These are phyloP conservation scores for Acanthosepion pharaonis DNA, from an alignment of 2,888 invertebrate species.

Conservation along the genomic window DNA sequence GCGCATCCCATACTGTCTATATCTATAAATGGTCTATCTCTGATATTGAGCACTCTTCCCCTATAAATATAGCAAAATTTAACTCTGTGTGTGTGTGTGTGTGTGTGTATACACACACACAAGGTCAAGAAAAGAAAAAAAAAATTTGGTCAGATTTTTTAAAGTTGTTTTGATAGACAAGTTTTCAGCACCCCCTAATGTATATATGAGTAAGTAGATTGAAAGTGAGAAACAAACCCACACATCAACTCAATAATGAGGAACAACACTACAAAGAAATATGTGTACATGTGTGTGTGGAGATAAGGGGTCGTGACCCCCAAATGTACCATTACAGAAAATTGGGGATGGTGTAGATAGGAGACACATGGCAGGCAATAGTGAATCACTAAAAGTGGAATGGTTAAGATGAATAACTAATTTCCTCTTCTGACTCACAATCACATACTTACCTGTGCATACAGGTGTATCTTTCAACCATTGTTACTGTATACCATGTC, in stretches of 20 bases:
- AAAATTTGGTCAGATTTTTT: too few species aligned
- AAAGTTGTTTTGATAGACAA: too few species aligned
- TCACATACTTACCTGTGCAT: neutral
- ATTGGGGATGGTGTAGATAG: neutral
- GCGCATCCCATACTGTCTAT: too few species aligned
- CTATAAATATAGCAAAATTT: too few species aligned
- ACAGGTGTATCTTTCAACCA: neutral
- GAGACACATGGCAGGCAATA: neutral
- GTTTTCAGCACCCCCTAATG: too few species aligned
- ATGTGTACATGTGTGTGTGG: neutral
- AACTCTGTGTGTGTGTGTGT: too few species aligned
- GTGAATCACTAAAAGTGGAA: constrained; percentile 9
- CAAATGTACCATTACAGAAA: neutral
- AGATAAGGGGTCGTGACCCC: neutral
- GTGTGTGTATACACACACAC: too few species aligned
- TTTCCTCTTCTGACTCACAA: neutral
- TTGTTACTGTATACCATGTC: neutral
- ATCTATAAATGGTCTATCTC: too few species aligned
- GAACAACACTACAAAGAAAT: neutral
- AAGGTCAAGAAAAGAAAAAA: too few species aligned
- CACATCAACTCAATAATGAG: neutral
- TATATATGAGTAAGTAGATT: too few species aligned
- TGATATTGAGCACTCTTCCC: too few species aligned
- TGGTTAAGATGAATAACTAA: neutral
- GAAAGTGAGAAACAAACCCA: neutral